A percentile compares a stretch with the other conserved stretches of the same genome.
These are phyloP conservation scores for Thysanoteuthis rhombus DNA, from an alignment of 2,888 invertebrate genomes.

Conservation along the genomic window DNA sequence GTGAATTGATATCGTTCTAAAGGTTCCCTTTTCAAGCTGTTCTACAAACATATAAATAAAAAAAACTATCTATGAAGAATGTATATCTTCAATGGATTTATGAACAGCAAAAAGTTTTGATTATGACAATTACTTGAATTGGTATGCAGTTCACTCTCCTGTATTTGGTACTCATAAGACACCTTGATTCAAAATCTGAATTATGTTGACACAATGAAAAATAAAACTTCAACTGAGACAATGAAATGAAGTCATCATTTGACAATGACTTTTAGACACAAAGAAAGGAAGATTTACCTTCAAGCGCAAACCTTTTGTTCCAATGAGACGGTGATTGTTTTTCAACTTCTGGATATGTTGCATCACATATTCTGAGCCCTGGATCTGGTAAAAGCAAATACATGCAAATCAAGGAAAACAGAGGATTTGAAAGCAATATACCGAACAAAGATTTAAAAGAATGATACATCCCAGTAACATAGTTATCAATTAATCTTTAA, in stretches of 20 bases:
- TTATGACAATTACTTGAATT: too few relatives aligned
- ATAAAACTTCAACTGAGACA: not conserved
- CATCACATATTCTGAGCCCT: not conserved
- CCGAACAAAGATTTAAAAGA: not conserved
- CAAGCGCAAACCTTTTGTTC: slow-evolving; percentile 60
- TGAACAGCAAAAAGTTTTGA: too few relatives aligned
- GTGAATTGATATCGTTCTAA: too few relatives aligned
- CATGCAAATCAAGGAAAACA: not conserved
- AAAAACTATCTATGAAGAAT: too few relatives aligned
- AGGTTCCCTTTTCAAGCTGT: too few relatives aligned
- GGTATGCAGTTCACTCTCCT: too few relatives aligned
- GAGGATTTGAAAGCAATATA: not conserved
- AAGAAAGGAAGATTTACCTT: slow-evolving; percentile 49
- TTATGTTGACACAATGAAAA: not conserved
- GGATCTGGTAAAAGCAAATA: not conserved
- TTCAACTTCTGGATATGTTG: not conserved
- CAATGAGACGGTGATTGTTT: slow-evolving; percentile 53
- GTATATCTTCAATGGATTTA: too few relatives aligned
- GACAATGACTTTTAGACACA: not conserved
- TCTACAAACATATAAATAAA: too few relatives aligned
- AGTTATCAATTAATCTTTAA: not conserved
- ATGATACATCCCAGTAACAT: not conserved
- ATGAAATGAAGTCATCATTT: not conserved
- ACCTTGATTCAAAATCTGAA: not conserved
- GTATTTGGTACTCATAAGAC: too few relatives aligned